Evolutionary conservation across 1,140 invertebrate genomes (phyloP).

Genomic region (Chrysopa pallens): DNA sequence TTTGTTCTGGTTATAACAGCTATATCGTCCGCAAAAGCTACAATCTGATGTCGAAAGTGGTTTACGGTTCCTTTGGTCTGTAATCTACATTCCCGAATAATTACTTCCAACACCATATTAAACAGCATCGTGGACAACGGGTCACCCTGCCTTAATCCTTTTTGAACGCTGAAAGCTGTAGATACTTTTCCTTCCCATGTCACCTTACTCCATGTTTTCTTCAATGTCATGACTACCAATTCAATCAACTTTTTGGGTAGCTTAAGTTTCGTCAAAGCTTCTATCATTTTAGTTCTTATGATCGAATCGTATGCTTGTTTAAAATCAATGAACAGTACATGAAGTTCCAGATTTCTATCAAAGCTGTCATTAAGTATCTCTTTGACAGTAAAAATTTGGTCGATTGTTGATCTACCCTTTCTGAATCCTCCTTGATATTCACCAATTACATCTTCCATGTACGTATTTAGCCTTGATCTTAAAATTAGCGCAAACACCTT

Average conservation of each 20-base stretch:
- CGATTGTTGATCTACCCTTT: conserved; percentile 5
- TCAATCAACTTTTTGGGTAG: conserved; percentile 4
- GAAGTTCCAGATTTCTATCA: too few relatives aligned
- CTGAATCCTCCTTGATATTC: conserved; percentile 9
- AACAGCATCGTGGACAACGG: conserved; percentile 5
- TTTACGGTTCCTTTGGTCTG: too few relatives aligned
- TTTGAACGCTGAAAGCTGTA: conserved; percentile 1
- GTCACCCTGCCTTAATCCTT: conserved; percentile 7
- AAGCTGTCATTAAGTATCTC: too few relatives aligned
- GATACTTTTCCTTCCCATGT: background rate
- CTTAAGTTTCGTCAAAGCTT: background rate
- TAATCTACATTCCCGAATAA: background rate
- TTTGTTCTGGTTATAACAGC: conserved; percentile 2
- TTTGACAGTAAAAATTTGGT: conserved; percentile 8
- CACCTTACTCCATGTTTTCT: background rate
- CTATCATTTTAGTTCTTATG: background rate
- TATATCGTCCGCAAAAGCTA: conserved; percentile 5
- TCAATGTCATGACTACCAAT: conserved; percentile 4
- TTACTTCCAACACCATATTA: conserved; percentile 5
- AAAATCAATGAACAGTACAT: conserved; percentile 8
- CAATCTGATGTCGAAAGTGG: background rate
- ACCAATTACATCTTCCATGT: conserved; percentile 4
- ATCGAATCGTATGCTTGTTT: conserved; percentile 9
- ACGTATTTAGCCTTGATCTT: background rate
- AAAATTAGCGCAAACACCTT: conserved; percentile 4